phyloP scores from a whole-genome alignment of 2,888 invertebrate species.

The Caenorhabditis sp. region DNA sequence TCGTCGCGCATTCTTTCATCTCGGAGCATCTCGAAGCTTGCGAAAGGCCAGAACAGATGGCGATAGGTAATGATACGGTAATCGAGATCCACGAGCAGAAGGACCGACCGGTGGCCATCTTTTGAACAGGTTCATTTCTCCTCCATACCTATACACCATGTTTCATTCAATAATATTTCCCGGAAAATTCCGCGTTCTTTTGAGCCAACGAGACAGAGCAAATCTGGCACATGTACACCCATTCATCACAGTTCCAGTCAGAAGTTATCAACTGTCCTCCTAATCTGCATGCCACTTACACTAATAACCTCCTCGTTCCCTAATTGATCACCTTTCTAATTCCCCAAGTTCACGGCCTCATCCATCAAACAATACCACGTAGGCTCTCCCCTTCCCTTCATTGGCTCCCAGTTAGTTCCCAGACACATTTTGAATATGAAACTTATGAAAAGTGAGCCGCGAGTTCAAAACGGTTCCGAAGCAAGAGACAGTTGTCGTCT shows the following conservation, averaged over 20 bases:
- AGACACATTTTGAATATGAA: neutral
- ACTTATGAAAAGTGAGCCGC: conserved; percentile 3
- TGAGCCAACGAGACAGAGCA: too few relatives aligned
- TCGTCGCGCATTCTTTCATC: conserved; percentile 34
- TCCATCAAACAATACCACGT: conserved; percentile 5
- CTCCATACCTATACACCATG: too few relatives aligned
- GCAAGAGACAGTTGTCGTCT: conserved; percentile 3
- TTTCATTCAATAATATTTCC: too few relatives aligned
- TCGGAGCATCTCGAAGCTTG: conserved; percentile 13
- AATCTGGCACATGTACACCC: too few relatives aligned
- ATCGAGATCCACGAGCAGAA: neutral
- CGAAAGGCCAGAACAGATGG: conserved; percentile 25
- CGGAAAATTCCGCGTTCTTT: too few relatives aligned
- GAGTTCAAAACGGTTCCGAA: neutral
- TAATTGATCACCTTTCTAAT: neutral
- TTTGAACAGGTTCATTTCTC: too few relatives aligned
- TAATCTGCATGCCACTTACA: conserved; percentile 16
- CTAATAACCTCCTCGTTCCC: neutral
- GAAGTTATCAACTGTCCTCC: neutral
- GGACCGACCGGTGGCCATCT: neutral
- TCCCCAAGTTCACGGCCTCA: conserved; percentile 17
- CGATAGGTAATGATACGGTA: conserved; percentile 30
- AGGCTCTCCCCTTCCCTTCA: neutral
- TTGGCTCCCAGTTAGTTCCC: neutral
- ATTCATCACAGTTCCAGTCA: neutral